Conservation (phyloP, 1,140 invertebrate genomes). For the Euschistus heros region DNA sequence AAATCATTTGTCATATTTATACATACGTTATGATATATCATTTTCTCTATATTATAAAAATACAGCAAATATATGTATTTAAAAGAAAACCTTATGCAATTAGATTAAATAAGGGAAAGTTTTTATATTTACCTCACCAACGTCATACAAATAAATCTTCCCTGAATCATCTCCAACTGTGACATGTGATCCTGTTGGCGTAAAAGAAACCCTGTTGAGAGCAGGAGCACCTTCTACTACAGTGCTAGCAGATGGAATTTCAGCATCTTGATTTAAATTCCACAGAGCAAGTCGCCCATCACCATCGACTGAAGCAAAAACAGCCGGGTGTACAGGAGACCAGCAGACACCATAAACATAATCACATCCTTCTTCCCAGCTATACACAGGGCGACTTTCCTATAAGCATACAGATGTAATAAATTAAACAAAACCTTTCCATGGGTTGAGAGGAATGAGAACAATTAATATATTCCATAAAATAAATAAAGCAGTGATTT, state of each 20-base stretch:
- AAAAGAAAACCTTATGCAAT: too few species aligned
- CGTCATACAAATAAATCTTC: conserved; percentile 90
- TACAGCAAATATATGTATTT: too few species aligned
- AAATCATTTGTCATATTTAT: too few species aligned
- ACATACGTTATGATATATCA: too few species aligned
- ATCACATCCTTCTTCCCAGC: conserved; percentile 97
- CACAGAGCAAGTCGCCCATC: conserved; percentile 86
- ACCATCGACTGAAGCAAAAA: conserved; percentile 93
- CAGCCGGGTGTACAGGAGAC: conserved; percentile 94
- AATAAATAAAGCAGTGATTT: too few species aligned
- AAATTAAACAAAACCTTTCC: not conserved
- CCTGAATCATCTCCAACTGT: conserved; percentile 89
- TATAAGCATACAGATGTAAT: conserved; percentile 35
- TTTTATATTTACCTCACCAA: conserved; percentile 81
- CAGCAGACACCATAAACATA: conserved; percentile 96
- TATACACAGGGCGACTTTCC: conserved; percentile 87
- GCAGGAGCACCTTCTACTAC: conserved; percentile 73
- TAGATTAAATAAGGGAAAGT: too few species aligned
- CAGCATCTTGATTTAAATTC: conserved; percentile 94
- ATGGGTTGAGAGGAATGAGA: not conserved
- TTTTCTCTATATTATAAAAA: too few species aligned
- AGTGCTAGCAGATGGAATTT: conserved; percentile 81
- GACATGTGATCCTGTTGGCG: conserved; percentile 79
- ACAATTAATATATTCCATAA: too few species aligned
- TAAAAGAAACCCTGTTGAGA: conserved; percentile 88